These are phyloP conservation scores for Odocoileus hemionus DNA, from an alignment of 2,113 vertebrate genomes.

Conservation along the genomic window DNA sequence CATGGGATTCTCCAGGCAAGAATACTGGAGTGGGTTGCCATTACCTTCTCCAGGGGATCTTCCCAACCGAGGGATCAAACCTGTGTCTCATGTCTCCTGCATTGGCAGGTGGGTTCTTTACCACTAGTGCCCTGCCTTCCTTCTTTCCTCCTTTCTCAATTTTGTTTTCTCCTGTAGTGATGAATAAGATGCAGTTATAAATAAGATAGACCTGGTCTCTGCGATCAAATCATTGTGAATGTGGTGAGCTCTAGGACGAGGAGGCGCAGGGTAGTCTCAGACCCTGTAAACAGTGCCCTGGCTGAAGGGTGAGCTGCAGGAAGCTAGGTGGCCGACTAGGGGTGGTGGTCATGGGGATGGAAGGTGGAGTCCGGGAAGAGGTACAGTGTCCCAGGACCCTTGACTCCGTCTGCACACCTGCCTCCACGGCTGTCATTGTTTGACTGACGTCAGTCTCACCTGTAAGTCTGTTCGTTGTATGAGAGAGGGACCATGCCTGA, in stretches of 20 bases:
- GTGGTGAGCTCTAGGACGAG: neutral
- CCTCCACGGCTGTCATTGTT: rapidly evolving
- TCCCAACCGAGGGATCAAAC: neutral
- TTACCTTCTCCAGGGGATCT: neutral
- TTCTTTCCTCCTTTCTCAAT: neutral
- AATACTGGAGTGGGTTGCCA: neutral
- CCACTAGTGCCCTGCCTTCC: neutral
- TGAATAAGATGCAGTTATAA: neutral
- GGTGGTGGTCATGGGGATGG: neutral
- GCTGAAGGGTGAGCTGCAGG: neutral
- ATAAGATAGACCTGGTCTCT: neutral
- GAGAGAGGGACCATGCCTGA: neutral
- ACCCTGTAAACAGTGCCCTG: rapidly evolving
- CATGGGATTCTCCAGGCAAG: neutral
- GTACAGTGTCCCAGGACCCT: rapidly evolving
- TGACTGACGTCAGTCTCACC: rapidly evolving
- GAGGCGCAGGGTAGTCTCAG: rapidly evolving
- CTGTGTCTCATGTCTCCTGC: neutral
- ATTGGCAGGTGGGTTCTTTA: neutral
- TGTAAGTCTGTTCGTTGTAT: rapidly evolving
- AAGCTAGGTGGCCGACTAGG: neutral
- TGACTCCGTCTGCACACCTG: rapidly evolving
- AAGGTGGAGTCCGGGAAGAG: neutral
- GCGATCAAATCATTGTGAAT: no score
- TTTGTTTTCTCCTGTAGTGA: neutral